A percentile compares a stretch with the other conserved stretches of the same genome.
Conservation (phyloP, 2,888 invertebrate genomes). For the Drosophila cracens region DNA sequence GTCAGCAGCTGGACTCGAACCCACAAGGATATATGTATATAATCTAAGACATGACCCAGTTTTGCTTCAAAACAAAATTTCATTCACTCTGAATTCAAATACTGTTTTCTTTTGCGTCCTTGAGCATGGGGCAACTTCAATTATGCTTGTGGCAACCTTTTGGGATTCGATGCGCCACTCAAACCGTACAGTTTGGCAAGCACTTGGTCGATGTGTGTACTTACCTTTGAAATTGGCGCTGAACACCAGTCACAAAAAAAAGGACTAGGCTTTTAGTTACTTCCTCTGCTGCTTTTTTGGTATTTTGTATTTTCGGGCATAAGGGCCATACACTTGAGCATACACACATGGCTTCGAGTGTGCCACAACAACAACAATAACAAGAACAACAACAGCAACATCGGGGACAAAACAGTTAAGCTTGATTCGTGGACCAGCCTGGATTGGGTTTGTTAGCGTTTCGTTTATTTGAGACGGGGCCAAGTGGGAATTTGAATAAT, state of each 20-base stretch:
- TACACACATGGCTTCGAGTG: constrained; percentile 66
- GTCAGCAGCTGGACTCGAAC: background rate
- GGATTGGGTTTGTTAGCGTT: constrained; percentile 39
- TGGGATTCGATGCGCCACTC: constrained; percentile 37
- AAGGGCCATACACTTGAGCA: constrained; percentile 67
- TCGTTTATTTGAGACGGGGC: constrained; percentile 60
- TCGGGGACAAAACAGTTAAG: background rate
- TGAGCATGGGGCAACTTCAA: constrained; percentile 34
- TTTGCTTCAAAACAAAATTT: background rate
- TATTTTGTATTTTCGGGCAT: constrained; percentile 51
- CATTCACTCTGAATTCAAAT: background rate
- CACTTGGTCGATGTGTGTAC: constrained; percentile 60
- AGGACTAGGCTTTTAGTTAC: constrained; percentile 63
- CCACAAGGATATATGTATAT: background rate
- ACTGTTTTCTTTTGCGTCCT: constrained; percentile 20
- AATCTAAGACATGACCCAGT: background rate
- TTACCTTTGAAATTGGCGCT: constrained; percentile 76
- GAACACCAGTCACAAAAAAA: constrained; percentile 37
- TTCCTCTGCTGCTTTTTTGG: constrained; percentile 9
- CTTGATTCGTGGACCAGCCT: constrained; percentile 1
- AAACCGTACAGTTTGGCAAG: constrained; percentile 68
- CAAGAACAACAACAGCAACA: constrained; percentile 18
- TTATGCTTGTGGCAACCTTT: constrained; percentile 42
- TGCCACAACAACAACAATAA: constrained; percentile 21
- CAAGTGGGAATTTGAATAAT: constrained; percentile 77